These are phyloP conservation scores for Botia almorhae DNA, from an alignment of 2,797 vertebrate species.

Conservation along the genomic window DNA sequence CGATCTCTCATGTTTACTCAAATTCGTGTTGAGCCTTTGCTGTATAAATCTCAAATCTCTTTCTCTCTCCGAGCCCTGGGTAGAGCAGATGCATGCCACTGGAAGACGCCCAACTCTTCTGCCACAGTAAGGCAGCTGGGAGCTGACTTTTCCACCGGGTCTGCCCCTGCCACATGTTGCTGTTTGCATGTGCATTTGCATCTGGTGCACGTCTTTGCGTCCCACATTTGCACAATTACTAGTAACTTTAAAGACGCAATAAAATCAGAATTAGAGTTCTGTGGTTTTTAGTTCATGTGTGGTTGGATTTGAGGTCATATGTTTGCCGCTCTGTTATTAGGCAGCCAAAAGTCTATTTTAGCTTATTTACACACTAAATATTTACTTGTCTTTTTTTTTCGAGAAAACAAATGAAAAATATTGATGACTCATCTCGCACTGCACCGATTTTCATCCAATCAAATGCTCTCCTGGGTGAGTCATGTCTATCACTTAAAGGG, in stretches of 20 bases:
- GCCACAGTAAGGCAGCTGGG: constrained; percentile 70
- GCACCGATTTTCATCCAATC: background rate
- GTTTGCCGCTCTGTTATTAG: background rate
- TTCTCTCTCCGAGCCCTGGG: constrained; percentile 64
- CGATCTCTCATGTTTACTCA: background rate
- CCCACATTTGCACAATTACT: background rate
- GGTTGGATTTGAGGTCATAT: background rate
- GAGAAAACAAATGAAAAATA: background rate
- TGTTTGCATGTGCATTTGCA: background rate
- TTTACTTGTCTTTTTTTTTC: background rate
- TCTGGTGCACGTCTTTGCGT: background rate
- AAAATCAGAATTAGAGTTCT: background rate
- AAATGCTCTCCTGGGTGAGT: background rate
- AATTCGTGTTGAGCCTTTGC: background rate
- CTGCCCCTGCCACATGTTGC: constrained; percentile 18
- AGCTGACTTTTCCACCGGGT: constrained; percentile 45
- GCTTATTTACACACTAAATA: background rate
- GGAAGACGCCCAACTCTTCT: constrained; percentile 80
- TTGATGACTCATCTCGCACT: background rate
- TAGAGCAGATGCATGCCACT: constrained; percentile 79
- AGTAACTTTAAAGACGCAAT: background rate
- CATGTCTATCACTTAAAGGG: background rate
- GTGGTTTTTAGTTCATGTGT: background rate
- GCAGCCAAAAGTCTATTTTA: too few relatives aligned
- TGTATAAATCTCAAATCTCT: constrained; percentile 29